These are phyloP conservation scores for Nephrotoma appendiculata DNA, from an alignment of 2,888 invertebrate genomes.

Conservation along the genomic window DNA sequence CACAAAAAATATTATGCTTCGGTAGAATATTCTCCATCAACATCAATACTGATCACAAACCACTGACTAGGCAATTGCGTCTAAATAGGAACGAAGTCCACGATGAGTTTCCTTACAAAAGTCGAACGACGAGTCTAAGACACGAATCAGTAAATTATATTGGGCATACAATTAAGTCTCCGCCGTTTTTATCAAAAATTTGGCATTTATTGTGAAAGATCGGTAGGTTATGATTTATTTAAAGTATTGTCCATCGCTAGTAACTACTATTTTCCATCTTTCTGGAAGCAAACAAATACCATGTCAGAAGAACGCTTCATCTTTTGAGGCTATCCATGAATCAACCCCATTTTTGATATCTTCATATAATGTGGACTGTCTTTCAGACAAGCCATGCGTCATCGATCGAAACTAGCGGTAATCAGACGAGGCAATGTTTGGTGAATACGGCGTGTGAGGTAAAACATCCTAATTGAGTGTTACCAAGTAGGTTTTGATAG, in stretches of 20 bases:
- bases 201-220: no score
- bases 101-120: no score
- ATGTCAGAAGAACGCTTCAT: neutral
- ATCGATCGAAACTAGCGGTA: neutral
- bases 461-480: neutral
- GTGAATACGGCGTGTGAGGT: constrained; percentile 3
- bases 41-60: no score
- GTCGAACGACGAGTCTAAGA: no score
- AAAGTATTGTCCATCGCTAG: neutral
- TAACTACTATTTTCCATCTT: neutral
- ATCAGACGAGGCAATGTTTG: neutral
- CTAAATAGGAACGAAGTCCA: no score
- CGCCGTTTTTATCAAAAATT: neutral
- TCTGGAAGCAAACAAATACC: neutral
- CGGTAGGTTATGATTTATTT: no score
- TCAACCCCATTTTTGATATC: neutral
- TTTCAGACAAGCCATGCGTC: neutral
- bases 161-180: neutral
- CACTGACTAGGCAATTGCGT: no score
- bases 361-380: neutral
- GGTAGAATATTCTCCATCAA: no score
- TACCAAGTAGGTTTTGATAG: neutral
- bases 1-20: no score
- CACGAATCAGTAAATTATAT: no score
- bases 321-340: neutral